Percentiles rank a stretch among this genome's conserved stretches.
These are phyloP conservation scores for Lethenteron reissneri DNA, from an alignment of 2,113 vertebrate genomes.

Conservation along the genomic window DNA sequence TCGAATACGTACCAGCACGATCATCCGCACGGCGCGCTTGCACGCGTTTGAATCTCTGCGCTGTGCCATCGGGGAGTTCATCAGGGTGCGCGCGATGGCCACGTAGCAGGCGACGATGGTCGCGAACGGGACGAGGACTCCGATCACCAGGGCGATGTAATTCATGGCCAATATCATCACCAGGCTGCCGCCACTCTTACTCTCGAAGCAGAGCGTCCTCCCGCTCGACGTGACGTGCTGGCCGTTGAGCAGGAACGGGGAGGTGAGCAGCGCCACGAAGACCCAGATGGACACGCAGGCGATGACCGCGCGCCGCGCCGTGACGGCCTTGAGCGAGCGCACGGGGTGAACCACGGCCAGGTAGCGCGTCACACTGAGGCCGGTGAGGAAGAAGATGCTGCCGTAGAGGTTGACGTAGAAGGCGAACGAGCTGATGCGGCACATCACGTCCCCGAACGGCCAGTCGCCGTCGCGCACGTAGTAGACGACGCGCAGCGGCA, in stretches of 20 bases:
- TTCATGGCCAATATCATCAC: conserved; percentile 33
- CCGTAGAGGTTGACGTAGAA: conserved; percentile 89
- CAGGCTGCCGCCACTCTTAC: conserved; percentile 13
- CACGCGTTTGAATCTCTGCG: conserved; percentile 18
- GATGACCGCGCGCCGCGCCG: conserved; percentile 34
- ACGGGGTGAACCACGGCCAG: conserved; percentile 76
- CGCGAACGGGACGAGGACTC: conserved; percentile 53
- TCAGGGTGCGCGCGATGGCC: conserved; percentile 43
- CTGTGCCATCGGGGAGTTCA: no score
- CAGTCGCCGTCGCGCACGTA: conserved; percentile 54
- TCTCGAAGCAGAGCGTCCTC: conserved; percentile 75
- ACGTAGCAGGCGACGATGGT: conserved; percentile 59
- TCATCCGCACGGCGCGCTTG: conserved; percentile 58
- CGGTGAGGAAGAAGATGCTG: conserved; percentile 84
- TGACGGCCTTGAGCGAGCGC: conserved; percentile 40
- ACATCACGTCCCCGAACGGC: conserved; percentile 52
- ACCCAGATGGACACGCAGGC: conserved; percentile 46
- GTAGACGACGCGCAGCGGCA: conserved; percentile 62
- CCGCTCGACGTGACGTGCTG: conserved; percentile 10
- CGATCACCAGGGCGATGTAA: conserved; percentile 42
- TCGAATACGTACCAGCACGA: conserved; percentile 26
- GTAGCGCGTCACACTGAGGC: conserved; percentile 80
- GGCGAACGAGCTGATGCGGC: conserved; percentile 51
- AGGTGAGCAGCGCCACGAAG: conserved; percentile 40
- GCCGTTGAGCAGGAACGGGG: conserved; percentile 43